Percentiles rank a stretch among this genome's conserved stretches.
Conservation (phyloP, 2,113 vertebrate genomes). For the Sardina pilchardus region DNA sequence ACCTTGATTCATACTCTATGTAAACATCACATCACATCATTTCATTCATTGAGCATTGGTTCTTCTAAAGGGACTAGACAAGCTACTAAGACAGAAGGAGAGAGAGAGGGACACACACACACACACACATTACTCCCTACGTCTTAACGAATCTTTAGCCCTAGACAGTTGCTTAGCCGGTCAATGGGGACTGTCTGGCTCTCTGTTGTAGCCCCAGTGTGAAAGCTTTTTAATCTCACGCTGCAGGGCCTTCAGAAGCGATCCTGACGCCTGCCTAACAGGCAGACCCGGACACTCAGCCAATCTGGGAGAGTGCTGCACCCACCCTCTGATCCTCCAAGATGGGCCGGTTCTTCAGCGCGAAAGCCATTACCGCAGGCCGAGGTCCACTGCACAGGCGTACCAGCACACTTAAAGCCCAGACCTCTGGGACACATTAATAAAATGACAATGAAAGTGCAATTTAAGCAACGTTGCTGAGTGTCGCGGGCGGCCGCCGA, state of each 20-base stretch:
- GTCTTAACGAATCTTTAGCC: not conserved
- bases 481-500: too few relatives aligned
- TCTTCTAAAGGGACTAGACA: not conserved
- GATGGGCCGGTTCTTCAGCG: not conserved
- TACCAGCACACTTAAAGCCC: not conserved
- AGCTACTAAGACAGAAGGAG: not conserved
- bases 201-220: not conserved
- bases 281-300: not conserved
- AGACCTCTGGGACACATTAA: not conserved
- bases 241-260: not conserved
- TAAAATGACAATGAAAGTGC: not conserved
- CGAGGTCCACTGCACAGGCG: not conserved
- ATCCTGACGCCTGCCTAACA: not conserved
- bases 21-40: not conserved
- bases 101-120: not conserved
- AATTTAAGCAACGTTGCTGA: not conserved
- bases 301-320: not conserved
- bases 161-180: not conserved
- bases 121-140: not conserved
- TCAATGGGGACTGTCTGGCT: not conserved
- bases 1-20: not conserved
- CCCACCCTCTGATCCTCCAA: not conserved
- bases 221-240: constrained; percentile 11
- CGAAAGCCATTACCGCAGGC: not conserved
- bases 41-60: not conserved